phyloP scores from a whole-genome alignment of 2,888 invertebrate species.

The Zaprionus bogoriensis region DNA sequence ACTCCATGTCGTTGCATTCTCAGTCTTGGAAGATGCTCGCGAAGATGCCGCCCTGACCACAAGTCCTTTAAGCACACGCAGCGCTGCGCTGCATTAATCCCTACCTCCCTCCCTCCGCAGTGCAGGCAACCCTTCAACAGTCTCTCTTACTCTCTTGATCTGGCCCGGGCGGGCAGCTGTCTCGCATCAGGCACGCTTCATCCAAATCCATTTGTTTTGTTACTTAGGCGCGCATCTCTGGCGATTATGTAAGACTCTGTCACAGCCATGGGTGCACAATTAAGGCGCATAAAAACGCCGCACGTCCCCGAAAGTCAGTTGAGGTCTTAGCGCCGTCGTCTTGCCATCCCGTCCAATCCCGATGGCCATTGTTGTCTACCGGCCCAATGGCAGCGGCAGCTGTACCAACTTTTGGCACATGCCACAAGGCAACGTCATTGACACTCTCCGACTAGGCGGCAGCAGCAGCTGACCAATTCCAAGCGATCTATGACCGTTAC shows the following conservation, averaged over 20 bases:
- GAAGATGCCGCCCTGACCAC: conserved; percentile 38
- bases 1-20: not conserved
- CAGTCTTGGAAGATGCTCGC: conserved; percentile 16
- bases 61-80: conserved; percentile 59
- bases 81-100: conserved; percentile 53
- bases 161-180: conserved; percentile 50
- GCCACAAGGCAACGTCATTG: conserved; percentile 37
- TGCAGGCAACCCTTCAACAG: conserved; percentile 58
- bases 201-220: conserved; percentile 48
- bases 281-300: conserved; percentile 46
- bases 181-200: conserved; percentile 72
- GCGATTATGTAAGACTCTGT: conserved; percentile 61
- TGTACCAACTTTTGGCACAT: conserved; percentile 63
- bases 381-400: conserved; percentile 47
- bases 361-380: conserved; percentile 47
- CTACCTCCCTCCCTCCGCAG: not conserved
- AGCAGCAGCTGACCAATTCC: conserved; percentile 59
- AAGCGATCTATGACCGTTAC: conserved; percentile 22
- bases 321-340: conserved; percentile 60
- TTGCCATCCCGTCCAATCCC: conserved; percentile 29
- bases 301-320: conserved; percentile 65
- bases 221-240: conserved; percentile 50
- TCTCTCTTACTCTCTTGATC: conserved; percentile 47
- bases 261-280: conserved; percentile 50
- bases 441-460: conserved; percentile 38